Evolutionary conservation across 2,113 vertebrate species (phyloP).

Genomic region (Mandrillus leucophaeus): DNA sequence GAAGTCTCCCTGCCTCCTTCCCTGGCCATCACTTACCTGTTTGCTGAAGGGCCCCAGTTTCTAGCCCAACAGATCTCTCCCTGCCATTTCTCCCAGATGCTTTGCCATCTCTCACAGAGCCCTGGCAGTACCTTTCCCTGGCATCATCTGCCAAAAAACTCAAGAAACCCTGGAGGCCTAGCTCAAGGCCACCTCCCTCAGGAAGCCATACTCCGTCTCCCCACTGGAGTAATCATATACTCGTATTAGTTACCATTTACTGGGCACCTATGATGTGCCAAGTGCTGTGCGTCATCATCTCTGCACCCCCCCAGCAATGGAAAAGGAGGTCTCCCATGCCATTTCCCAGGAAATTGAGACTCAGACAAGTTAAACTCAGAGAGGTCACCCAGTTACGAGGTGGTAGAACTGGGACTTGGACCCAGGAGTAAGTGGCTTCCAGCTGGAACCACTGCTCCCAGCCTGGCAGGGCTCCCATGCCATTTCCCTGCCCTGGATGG

Average conservation of each 20-base stretch:
- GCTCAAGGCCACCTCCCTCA: neutral
- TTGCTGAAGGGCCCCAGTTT: neutral
- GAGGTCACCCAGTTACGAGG: neutral
- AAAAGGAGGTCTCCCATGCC: neutral
- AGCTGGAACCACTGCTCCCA: neutral
- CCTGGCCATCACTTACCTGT: neutral
- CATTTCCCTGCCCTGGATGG: neutral
- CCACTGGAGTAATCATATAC: neutral
- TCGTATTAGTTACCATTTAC: neutral
- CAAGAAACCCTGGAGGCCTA: neutral
- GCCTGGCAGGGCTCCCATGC: neutral
- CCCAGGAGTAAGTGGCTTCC: neutral
- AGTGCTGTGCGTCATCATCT: neutral
- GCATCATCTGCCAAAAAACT: neutral
- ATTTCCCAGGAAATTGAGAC: neutral
- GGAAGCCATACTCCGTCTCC: neutral
- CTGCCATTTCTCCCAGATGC: neutral
- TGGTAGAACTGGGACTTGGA: neutral
- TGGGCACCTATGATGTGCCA: neutral
- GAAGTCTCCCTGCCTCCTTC: neutral
- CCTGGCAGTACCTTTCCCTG: too few relatives aligned
- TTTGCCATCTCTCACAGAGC: neutral
- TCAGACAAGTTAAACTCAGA: neutral
- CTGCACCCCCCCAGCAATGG: neutral
- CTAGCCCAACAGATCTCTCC: neutral